Evolutionary conservation across 2,797 vertebrate genomes (phyloP).

Genomic region (Neoniphon sammara): DNA sequence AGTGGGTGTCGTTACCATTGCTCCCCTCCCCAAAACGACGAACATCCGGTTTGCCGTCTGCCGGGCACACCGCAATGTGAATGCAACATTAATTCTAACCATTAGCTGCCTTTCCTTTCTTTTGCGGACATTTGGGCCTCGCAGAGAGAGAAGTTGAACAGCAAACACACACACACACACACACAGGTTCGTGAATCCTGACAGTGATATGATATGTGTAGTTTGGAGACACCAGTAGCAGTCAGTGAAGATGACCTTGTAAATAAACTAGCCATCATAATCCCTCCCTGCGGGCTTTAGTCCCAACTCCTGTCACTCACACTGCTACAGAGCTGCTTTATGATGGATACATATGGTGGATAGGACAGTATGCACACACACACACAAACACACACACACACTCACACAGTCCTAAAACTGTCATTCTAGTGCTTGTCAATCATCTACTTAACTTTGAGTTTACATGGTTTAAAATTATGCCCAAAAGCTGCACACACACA

Average conservation of each 20-base stretch:
- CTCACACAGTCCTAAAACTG: conserved; percentile 41
- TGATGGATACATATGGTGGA: conserved; percentile 42
- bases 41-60: conserved; percentile 10
- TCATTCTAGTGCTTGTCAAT: conserved; percentile 46
- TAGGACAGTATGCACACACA: conserved; percentile 30
- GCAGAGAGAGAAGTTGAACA: conserved; percentile 4
- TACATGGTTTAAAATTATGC: conserved; percentile 15
- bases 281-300: conserved; percentile 60
- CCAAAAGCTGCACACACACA: conserved; percentile 24
- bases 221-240: conserved; percentile 41
- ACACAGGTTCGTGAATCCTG: conserved; percentile 18
- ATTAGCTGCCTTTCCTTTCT: conserved; percentile 8
- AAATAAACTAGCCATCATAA: conserved; percentile 78
- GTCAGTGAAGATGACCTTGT: conserved; percentile 74
- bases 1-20: conserved; percentile 46
- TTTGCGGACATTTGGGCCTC: conserved; percentile 1
- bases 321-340: conserved; percentile 15
- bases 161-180: conserved; percentile 8
- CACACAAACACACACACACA: conserved; percentile 6
- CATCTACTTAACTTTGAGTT: conserved; percentile 12
- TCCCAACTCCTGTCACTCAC: conserved; percentile 67
- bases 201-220: conserved; percentile 33
- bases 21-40: conserved; percentile 42
- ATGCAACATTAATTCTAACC: conserved; percentile 4
- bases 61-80: conserved; percentile 7